Evolutionary conservation across 2,888 invertebrate species (phyloP), one percentile per base, ranked within the genome.

Genomic region (Spodoptera littoralis): DNA sequence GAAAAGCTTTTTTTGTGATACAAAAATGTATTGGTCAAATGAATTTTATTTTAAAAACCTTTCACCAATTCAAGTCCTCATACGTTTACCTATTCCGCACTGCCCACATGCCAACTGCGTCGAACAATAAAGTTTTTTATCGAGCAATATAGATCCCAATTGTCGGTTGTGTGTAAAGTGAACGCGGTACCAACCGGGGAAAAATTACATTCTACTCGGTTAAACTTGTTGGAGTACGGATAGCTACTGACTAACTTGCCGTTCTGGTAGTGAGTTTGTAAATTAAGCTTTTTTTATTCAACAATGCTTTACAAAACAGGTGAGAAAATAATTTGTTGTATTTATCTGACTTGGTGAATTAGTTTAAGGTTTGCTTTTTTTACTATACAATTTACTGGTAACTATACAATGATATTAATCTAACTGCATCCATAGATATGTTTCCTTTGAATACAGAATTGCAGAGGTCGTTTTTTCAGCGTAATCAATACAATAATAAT

Each of bases 71-170:
- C 9, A 65, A 51, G 65, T 55, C 43, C 41, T 65, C 66, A 43
- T 24, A 55, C 46, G 43, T 54, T 54, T 71, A 65, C 50, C 50
- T 67, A 54, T 55, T 67, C 50, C 55, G 46, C 36, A 22, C n/a
- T 65, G 55, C 43, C 49, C 72, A 50, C 42, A 50, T 43, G 43
- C 55, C 55, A 71, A 67, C 55, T 50, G 66, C 72, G 66, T 65
- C 50, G 56, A 72, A 67, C 46, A 67, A 67, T 51, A 72, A 72
- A 72, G 67, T 67, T 67, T 67, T 65, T 67, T 72, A 67, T 67
- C 45, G 56, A 50, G 46, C 50, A 65, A 65, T 67, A 72, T 55
- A 67, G 66, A 65, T 72, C 56, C 72, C 45, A 65, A 72, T 67
- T 55, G 56, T 65, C 56, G 43, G 56, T 47, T 65, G 49, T 55